A percentile compares a stretch with the other conserved stretches of the same genome.
These are phyloP conservation scores for Sycophila sp. DNA, from an alignment of 1,140 invertebrate genomes.

Conservation along the genomic window DNA sequence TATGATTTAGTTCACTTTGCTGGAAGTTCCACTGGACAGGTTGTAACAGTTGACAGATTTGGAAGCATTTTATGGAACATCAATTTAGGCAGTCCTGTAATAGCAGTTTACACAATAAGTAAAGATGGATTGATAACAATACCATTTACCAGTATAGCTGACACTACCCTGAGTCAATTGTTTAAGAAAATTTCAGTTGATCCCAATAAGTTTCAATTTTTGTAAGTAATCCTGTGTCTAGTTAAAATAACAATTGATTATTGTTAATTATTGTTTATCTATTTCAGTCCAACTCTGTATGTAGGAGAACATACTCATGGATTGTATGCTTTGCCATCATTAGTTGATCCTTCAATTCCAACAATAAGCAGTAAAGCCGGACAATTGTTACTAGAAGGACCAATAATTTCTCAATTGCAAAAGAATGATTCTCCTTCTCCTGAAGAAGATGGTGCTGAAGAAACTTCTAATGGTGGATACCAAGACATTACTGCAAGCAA, in stretches of 20 bases:
- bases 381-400: conserved; percentile 77
- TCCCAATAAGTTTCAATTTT: conserved; percentile 78
- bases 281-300: conserved; percentile 88
- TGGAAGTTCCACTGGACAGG: conserved; percentile 86
- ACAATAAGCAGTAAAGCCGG: conserved; percentile 74
- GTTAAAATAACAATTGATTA: not conserved
- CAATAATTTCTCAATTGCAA: conserved; percentile 58
- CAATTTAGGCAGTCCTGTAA: conserved; percentile 88
- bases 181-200: conserved; percentile 72
- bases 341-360: conserved; percentile 86
- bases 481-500: conserved; percentile 45
- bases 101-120: conserved; percentile 88
- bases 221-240: conserved; percentile 69
- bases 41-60: conserved; percentile 81
- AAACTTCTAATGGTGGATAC: conserved; percentile 47
- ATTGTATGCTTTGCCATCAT: conserved; percentile 89
- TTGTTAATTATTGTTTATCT: conserved; percentile 9
- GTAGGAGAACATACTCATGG: conserved; percentile 90
- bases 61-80: conserved; percentile 87
- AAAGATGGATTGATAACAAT: conserved; percentile 83
- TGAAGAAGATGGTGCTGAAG: conserved; percentile 10
- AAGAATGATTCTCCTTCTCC: conserved; percentile 47
- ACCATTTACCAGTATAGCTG: conserved; percentile 90
- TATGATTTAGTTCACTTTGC: conserved; percentile 91
- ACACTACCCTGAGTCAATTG: conserved; percentile 83